phyloP scores from a whole-genome alignment of 2,888 invertebrate genomes.

The Cacoxenus indagator region DNA sequence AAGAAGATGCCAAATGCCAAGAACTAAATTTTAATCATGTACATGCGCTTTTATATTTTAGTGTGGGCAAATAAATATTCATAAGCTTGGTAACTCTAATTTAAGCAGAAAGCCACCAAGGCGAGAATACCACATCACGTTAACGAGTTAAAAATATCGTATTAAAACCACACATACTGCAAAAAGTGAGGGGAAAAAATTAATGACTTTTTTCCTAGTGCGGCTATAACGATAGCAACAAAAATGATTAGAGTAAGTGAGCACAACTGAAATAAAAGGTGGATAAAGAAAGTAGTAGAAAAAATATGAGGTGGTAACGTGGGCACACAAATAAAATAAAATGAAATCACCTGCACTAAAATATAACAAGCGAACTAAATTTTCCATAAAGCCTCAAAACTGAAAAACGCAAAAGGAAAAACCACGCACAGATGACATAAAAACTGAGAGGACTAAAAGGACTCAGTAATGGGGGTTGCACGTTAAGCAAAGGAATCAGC shows the following conservation, averaged over 20 bases:
- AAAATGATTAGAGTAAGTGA: slow-evolving; percentile 14
- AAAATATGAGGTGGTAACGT: background rate
- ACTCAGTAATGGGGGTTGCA: too few species aligned
- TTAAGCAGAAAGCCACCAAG: background rate
- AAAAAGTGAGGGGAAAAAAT: background rate
- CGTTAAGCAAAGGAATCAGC: background rate
- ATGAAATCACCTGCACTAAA: slow-evolving; percentile 41
- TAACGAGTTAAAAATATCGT: background rate
- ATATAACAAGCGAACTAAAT: slow-evolving; percentile 43
- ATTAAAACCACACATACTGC: background rate
- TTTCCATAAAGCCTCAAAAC: slow-evolving; percentile 1
- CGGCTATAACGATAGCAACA: background rate
- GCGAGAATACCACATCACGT: background rate
- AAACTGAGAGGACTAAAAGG: too few species aligned
- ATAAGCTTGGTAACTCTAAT: background rate
- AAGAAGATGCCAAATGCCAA: background rate
- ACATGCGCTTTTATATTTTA: background rate
- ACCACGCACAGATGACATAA: background rate
- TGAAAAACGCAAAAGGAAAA: background rate
- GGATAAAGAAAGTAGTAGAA: background rate
- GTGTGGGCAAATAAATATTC: too few species aligned
- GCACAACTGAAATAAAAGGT: slow-evolving; percentile 1
- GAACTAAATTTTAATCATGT: background rate
- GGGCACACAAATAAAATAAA: slow-evolving; percentile 7
- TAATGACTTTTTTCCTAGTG: background rate